Conservation (phyloP, 2,797 vertebrate genomes). For the Acanthurus lineatus region DNA sequence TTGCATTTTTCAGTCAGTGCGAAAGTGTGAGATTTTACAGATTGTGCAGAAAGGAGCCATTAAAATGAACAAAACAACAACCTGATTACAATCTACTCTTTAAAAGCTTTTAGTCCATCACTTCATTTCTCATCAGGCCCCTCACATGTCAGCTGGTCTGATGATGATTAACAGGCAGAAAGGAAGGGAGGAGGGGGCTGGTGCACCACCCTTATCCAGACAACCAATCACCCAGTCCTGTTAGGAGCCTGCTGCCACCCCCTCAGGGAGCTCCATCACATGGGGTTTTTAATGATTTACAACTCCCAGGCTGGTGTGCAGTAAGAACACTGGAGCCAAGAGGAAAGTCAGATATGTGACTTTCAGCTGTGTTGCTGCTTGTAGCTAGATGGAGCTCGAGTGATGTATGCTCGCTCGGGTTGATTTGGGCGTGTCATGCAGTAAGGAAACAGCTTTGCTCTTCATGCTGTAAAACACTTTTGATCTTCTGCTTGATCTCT, state of each 20-base stretch:
- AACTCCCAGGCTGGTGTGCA: slow-evolving; percentile 38
- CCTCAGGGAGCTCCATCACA: slow-evolving; percentile 57
- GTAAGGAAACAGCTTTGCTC: slow-evolving; percentile 32
- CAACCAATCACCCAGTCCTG: slow-evolving; percentile 48
- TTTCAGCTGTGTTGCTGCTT: slow-evolving; percentile 14
- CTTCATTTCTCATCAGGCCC: slow-evolving; percentile 6
- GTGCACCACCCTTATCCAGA: slow-evolving; percentile 27
- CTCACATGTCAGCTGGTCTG: slow-evolving; percentile 47
- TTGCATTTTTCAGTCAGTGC: background rate
- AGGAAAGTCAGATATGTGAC: slow-evolving; percentile 24
- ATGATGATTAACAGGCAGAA: slow-evolving; percentile 21
- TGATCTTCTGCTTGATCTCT: background rate
- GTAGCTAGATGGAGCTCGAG: slow-evolving; percentile 66
- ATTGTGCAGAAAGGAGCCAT: background rate
- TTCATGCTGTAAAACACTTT: slow-evolving; percentile 10
- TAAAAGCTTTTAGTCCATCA: background rate
- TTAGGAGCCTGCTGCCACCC: slow-evolving; percentile 27
- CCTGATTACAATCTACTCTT: slow-evolving; percentile 3
- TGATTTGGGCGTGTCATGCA: slow-evolving; percentile 69
- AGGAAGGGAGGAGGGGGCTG: background rate
- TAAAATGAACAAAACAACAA: background rate
- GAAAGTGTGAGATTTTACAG: background rate
- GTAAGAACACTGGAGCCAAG: slow-evolving; percentile 27
- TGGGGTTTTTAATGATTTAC: slow-evolving; percentile 70
- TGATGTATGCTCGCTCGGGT: background rate